These are phyloP conservation scores for Oenanthe oenanthe DNA, from an alignment of 2,113 vertebrate species.

Conservation along the genomic window DNA sequence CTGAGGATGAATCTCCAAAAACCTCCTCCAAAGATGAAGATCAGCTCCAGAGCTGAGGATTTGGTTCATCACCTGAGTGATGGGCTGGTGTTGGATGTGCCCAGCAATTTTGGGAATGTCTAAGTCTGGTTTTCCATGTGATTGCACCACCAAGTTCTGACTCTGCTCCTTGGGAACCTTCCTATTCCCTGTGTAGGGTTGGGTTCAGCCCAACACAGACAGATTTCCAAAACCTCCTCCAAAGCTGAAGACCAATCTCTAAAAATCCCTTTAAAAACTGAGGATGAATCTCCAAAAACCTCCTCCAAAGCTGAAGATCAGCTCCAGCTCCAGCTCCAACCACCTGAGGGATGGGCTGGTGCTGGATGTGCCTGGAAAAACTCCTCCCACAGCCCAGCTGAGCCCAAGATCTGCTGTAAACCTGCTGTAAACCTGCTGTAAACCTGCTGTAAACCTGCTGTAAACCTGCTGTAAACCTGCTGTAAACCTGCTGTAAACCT, in stretches of 20 bases:
- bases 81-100: accelerated
- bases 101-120: neutral
- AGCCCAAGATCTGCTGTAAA: neutral
- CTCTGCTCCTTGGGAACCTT: neutral
- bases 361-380: neutral
- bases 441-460: neutral
- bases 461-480: neutral
- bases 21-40: neutral
- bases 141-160: neutral
- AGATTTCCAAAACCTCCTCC: neutral
- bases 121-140: accelerated
- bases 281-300: neutral
- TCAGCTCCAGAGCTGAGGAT: neutral
- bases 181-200: accelerated
- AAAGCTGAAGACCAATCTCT: no score
- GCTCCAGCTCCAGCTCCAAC: neutral
- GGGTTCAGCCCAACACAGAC: neutral
- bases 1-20: neutral
- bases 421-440: neutral
- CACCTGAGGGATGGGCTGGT: accelerated
- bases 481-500: neutral
- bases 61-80: neutral
- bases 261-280: neutral
- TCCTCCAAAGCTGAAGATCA: neutral
- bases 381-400: neutral